Conservation (phyloP, 2,888 invertebrate genomes). For the Tenodera sinensis region DNA sequence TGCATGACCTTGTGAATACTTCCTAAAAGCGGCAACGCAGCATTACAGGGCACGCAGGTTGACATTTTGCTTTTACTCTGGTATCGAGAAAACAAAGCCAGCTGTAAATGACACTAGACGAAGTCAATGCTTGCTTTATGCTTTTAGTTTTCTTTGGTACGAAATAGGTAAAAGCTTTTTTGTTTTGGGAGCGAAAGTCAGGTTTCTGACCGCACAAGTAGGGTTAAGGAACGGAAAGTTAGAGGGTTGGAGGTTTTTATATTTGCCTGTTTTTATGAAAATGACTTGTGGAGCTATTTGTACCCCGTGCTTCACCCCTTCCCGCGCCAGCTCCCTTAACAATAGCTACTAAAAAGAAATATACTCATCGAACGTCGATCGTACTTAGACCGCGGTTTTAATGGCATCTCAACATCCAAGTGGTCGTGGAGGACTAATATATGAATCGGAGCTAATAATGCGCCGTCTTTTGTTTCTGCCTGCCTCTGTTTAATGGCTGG, state of each 20-base stretch:
- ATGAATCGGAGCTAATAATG: background rate
- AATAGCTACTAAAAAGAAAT: background rate
- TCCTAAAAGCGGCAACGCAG: too few species aligned
- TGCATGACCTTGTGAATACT: too few species aligned
- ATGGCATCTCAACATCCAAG: background rate
- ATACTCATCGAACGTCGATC: background rate
- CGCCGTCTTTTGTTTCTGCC: background rate
- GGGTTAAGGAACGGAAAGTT: background rate
- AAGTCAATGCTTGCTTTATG: background rate
- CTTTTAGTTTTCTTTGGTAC: background rate
- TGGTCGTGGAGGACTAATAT: background rate
- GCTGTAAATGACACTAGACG: background rate
- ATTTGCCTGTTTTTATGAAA: background rate
- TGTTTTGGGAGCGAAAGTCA: background rate
- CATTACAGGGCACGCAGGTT: background rate
- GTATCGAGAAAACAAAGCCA: background rate
- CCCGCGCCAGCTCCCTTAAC: background rate
- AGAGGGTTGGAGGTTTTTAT: background rate
- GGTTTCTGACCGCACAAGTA: background rate
- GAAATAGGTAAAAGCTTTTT: background rate
- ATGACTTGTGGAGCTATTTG: background rate
- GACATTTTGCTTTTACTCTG: background rate
- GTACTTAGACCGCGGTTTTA: background rate
- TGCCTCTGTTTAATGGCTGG: background rate
- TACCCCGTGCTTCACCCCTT: background rate